A percentile compares a stretch with the other conserved stretches of the same genome.
phyloP scores from a whole-genome alignment of 2,888 invertebrate genomes.

The Macrosiphum euphorbiae region DNA sequence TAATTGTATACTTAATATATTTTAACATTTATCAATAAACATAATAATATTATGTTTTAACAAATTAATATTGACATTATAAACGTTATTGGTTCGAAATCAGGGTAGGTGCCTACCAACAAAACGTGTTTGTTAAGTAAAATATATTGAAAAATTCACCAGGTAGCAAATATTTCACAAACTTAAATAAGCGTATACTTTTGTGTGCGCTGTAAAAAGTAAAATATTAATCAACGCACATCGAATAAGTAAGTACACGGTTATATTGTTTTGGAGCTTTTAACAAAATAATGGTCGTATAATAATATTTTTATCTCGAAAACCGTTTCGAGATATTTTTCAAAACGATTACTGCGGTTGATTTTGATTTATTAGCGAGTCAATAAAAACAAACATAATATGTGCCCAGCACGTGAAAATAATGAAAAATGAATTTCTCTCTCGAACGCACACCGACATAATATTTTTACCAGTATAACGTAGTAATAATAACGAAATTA shows the following conservation, averaged over 20 bases:
- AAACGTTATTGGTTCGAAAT: background rate
- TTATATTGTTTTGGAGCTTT: background rate
- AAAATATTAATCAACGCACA: background rate
- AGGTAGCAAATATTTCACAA: background rate
- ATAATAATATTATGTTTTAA: no score
- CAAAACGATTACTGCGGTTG: background rate
- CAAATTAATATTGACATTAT: background rate
- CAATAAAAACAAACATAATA: background rate
- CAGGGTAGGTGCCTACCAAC: background rate
- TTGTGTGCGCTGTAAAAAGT: background rate
- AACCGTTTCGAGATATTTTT: background rate
- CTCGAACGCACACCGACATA: background rate
- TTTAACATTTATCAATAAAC: no score
- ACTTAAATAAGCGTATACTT: background rate
- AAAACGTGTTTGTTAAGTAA: background rate
- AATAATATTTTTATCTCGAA: background rate
- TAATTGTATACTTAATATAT: no score
- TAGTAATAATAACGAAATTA: slow-evolving; percentile 53
- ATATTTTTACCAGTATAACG: slow-evolving; percentile 1
- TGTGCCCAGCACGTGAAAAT: background rate
- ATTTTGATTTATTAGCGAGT: background rate
- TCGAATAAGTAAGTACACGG: background rate
- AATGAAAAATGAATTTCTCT: slow-evolving; percentile 30
- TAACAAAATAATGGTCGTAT: background rate
- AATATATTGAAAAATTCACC: background rate